These are phyloP conservation scores for Cyprinodon tularosa DNA, from an alignment of 2,113 vertebrate genomes.

Conservation along the genomic window DNA sequence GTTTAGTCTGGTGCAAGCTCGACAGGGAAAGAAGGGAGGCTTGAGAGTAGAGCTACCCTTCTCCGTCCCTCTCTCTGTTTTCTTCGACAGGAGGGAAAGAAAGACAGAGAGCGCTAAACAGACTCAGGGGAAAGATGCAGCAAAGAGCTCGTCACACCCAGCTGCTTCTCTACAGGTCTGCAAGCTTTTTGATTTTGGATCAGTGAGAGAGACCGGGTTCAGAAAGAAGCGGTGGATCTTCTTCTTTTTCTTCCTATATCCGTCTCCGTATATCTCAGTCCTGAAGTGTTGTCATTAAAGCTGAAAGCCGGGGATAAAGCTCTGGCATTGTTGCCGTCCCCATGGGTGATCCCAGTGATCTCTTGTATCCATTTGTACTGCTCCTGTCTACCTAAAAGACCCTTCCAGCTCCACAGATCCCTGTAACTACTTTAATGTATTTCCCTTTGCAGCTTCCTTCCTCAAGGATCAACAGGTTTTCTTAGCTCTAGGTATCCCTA, in stretches of 20 bases:
- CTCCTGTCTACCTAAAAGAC: constrained; percentile 35
- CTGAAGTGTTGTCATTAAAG: constrained; percentile 59
- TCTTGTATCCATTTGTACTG: constrained; percentile 36
- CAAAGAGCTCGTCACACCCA: constrained; percentile 70
- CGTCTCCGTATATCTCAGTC: constrained; percentile 37
- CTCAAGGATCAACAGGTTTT: constrained; percentile 33
- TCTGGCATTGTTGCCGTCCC: constrained; percentile 48
- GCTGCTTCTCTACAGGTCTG: constrained; percentile 68
- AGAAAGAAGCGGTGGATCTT: constrained; percentile 46
- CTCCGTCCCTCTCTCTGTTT: constrained; percentile 14
- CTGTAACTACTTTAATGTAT: constrained; percentile 41
- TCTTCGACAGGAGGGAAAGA: constrained; percentile 22
- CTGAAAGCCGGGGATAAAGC: constrained; percentile 63
- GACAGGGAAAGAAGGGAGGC: constrained; percentile 25
- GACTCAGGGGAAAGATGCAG: constrained; percentile 58
- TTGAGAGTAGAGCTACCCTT: constrained; percentile 12
- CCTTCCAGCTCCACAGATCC: constrained; percentile 41
- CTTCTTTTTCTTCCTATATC: constrained; percentile 25
- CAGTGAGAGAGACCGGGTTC: constrained; percentile 57
- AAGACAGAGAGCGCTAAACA: constrained; percentile 23
- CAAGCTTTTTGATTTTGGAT: constrained; percentile 73
- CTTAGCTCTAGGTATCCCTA: constrained; percentile 28
- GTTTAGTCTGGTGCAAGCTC: constrained; percentile 20
- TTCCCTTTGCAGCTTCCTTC: constrained; percentile 18
- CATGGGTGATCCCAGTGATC: constrained; percentile 58